Conservation (phyloP, 2,888 invertebrate species). For the Drosophila tripunctata region DNA sequence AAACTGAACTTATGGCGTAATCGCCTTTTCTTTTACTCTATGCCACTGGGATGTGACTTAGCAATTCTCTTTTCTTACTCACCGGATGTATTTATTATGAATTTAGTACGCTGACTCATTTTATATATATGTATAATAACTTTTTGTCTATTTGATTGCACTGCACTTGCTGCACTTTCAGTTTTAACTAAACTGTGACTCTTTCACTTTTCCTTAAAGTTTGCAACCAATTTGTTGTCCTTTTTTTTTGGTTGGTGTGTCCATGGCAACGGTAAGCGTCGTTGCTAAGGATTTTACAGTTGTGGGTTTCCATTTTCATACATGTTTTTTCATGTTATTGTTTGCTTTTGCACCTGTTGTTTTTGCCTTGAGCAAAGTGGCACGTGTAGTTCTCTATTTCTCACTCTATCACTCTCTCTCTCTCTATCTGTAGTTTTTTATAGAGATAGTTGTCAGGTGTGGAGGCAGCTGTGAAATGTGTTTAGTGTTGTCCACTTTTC, state of each 20-base stretch:
- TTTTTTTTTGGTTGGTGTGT: not conserved
- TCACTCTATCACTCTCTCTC: not conserved
- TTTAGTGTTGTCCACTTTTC: slow-evolving; percentile 33
- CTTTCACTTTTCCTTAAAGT: slow-evolving; percentile 59
- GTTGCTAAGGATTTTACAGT: slow-evolving; percentile 50
- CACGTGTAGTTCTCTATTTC: slow-evolving; percentile 36
- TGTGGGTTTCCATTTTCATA: slow-evolving; percentile 40
- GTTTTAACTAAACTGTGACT: slow-evolving; percentile 52
- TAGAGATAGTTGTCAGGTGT: not conserved
- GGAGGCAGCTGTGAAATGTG: slow-evolving; percentile 17
- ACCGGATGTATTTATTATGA: slow-evolving; percentile 84
- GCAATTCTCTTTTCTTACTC: slow-evolving; percentile 5
- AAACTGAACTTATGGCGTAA: not conserved
- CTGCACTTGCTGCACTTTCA: slow-evolving; percentile 59
- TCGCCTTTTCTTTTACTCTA: slow-evolving; percentile 2
- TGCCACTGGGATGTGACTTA: not conserved
- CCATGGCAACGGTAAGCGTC: slow-evolving; percentile 40
- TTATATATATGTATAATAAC: not conserved
- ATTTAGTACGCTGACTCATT: slow-evolving; percentile 79
- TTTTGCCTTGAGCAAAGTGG: slow-evolving; percentile 15
- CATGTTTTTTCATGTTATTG: slow-evolving; percentile 11
- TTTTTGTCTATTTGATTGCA: not conserved
- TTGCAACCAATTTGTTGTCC: slow-evolving; percentile 55
- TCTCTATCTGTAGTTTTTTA: not conserved
- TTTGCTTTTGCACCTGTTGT: slow-evolving; percentile 71